Evolutionary conservation across 2,113 vertebrate genomes (phyloP).

Genomic region (Columbina picui): DNA sequence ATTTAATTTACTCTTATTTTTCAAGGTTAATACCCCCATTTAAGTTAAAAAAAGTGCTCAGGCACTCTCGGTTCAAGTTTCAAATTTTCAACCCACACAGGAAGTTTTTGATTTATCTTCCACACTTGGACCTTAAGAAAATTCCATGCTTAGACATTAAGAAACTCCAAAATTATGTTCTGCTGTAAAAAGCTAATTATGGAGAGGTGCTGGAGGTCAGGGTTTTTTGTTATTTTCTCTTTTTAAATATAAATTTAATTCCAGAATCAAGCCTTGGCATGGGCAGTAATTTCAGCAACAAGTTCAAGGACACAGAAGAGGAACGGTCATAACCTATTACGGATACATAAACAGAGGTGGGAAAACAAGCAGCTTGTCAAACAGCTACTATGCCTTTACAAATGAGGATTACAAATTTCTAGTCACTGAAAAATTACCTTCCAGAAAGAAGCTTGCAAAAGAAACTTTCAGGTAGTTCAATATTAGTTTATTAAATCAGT

Average conservation of each 20-base stretch:
- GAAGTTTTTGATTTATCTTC: neutral
- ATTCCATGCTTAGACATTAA: neutral
- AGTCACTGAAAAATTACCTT: neutral
- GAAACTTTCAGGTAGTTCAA: neutral
- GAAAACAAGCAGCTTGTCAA: neutral
- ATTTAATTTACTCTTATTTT: neutral
- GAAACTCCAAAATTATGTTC: neutral
- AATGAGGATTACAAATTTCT: neutral
- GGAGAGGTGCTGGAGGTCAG: neutral
- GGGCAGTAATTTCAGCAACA: neutral
- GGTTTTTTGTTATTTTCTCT: neutral
- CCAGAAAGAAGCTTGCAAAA: neutral
- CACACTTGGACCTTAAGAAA: neutral
- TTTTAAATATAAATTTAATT: neutral
- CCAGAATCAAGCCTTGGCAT: neutral
- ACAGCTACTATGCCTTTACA: neutral
- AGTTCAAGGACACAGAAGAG: neutral
- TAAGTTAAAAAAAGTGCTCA: neutral
- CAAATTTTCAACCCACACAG: neutral
- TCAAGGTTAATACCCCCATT: neutral
- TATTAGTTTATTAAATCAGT: conserved; percentile 71
- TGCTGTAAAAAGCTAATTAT: neutral
- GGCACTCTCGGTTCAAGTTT: neutral
- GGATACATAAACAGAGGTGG: neutral
- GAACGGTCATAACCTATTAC: neutral